Conservation (phyloP, 2,888 invertebrate genomes). For the Leptopilina drosophilae region DNA sequence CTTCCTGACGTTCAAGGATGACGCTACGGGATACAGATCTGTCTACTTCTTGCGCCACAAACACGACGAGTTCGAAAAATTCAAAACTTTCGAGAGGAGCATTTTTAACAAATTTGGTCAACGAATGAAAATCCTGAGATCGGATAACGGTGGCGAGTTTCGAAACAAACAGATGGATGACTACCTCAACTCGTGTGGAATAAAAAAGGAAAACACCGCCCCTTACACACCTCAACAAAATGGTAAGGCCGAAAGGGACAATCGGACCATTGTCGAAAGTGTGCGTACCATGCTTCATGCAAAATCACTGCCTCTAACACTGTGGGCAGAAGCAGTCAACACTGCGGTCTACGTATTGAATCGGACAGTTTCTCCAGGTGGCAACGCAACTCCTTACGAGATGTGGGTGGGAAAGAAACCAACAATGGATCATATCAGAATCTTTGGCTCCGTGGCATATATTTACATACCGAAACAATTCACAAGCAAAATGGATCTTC, state of each 20-base stretch:
- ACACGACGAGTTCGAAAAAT: constrained; percentile 49
- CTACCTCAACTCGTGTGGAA: constrained; percentile 1
- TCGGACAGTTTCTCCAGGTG: constrained; percentile 1
- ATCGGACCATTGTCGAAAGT: constrained; percentile 46
- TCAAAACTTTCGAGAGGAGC: constrained; percentile 44
- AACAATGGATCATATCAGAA: constrained; percentile 44
- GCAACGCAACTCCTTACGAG: constrained; percentile 27
- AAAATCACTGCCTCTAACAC: constrained; percentile 39
- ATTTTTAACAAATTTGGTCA: constrained; percentile 48
- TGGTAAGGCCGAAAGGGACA: constrained; percentile 45
- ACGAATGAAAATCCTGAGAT: constrained; percentile 39
- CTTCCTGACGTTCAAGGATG: constrained; percentile 50
- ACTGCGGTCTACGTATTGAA: constrained; percentile 33
- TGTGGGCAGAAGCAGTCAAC: constrained; percentile 41
- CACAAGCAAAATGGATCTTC: constrained; percentile 43
- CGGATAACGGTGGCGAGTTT: constrained; percentile 48
- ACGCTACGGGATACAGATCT: constrained; percentile 45
- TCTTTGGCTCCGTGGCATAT: constrained; percentile 49
- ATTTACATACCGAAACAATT: constrained; percentile 44
- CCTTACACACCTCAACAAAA: constrained; percentile 47
- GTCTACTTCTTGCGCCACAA: constrained; percentile 50
- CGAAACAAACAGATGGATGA: constrained; percentile 33
- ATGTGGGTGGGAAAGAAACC: constrained; percentile 45
- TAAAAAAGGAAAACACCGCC: constrained; percentile 25
- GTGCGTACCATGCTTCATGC: constrained; percentile 45